Evolutionary conservation across 2,888 invertebrate genomes (phyloP).

Genomic region (Bruchidius siliquastri): DNA sequence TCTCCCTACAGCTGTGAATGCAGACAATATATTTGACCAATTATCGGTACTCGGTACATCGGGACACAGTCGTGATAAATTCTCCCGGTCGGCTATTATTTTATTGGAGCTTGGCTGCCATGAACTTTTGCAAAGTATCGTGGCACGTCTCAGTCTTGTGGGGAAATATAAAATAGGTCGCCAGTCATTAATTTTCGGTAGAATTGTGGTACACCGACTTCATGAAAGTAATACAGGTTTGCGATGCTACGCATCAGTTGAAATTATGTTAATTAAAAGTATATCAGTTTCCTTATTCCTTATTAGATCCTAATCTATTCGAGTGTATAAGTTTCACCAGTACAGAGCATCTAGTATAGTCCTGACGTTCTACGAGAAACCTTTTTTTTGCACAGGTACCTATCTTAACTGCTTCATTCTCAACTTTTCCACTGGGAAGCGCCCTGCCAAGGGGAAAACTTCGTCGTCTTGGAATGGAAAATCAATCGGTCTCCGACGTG

Average conservation of each 20-base stretch:
- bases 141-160: neutral
- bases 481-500: neutral
- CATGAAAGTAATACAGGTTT: neutral
- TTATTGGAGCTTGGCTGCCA: conserved; percentile 32
- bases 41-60: conserved; percentile 36
- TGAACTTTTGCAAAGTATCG: neutral
- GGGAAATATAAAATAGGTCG: neutral
- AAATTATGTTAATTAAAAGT: no score
- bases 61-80: conserved; percentile 42
- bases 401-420: neutral
- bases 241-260: no score
- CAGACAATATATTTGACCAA: conserved; percentile 46
- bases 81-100: conserved; percentile 41
- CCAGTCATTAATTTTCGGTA: neutral
- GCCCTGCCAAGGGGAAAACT: neutral
- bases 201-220: neutral
- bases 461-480: neutral
- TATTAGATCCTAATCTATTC: no score
- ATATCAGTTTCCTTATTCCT: no score
- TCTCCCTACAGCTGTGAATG: conserved; percentile 29
- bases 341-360: no score
- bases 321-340: no score
- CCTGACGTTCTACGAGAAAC: no score
- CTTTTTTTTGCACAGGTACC: neutral
- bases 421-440: neutral